Percentiles rank a stretch among this genome's conserved stretches.
Conservation (phyloP, 2,888 invertebrate genomes). For the Brenthis ino region DNA sequence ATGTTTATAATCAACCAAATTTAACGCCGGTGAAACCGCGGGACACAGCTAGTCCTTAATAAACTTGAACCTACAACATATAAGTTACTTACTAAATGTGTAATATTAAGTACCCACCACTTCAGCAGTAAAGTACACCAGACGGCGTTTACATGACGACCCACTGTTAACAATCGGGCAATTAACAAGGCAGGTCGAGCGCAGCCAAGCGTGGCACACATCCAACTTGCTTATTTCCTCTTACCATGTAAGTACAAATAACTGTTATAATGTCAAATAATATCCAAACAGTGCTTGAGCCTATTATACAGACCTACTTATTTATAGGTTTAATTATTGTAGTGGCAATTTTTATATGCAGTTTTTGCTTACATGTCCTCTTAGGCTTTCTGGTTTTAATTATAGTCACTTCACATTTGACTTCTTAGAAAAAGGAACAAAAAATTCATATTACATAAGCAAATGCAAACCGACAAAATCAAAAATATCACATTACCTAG, state of each 20-base stretch:
- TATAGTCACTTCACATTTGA: no score
- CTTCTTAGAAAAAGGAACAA: no score
- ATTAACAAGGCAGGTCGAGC: slow-evolving; percentile 41
- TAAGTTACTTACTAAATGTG: not conserved
- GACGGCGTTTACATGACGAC: slow-evolving; percentile 40
- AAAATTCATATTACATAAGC: no score
- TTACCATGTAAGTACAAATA: slow-evolving; percentile 22
- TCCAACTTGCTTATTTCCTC: slow-evolving; percentile 42
- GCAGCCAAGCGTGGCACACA: slow-evolving; percentile 40
- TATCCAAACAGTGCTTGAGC: not conserved
- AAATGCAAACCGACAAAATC: no score
- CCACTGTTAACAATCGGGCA: slow-evolving; percentile 42
- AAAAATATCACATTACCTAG: no score
- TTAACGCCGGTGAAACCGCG: no score
- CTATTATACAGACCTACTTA: not conserved
- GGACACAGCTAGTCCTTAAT: no score
- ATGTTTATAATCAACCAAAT: no score
- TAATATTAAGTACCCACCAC: not conserved
- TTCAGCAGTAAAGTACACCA: slow-evolving; percentile 35
- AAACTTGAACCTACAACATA: not conserved
- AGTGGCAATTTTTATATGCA: not conserved
- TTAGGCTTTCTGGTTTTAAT: no score
- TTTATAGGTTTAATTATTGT: not conserved
- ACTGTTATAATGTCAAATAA: slow-evolving; percentile 9
- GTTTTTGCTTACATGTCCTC: not conserved